phyloP scores from a whole-genome alignment of 2,888 invertebrate species.

The Villa cingulata region DNA sequence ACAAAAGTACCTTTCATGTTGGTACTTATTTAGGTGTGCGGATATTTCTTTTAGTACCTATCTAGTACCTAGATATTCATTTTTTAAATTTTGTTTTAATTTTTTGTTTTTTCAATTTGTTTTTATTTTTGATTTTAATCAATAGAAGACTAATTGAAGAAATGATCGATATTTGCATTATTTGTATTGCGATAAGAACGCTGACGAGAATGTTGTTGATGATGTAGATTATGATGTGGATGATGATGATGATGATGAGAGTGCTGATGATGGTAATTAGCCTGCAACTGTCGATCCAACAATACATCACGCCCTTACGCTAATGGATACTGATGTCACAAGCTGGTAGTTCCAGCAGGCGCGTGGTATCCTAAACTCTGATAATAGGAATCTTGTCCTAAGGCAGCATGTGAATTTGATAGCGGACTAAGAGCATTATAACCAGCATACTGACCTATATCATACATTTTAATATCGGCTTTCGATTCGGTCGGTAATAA shows the following conservation, averaged over 20 bases:
- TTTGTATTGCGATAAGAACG: constrained; percentile 5
- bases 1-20: no score
- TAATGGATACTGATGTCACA: constrained; percentile 80
- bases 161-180: background rate
- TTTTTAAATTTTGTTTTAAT: no score
- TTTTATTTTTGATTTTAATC: background rate
- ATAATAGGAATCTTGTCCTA: constrained; percentile 67
- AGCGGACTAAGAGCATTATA: constrained; percentile 49
- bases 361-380: constrained; percentile 66
- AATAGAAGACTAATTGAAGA: background rate
- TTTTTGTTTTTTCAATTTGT: no score
- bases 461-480: constrained; percentile 86
- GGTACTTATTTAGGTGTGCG: no score
- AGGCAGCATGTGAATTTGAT: constrained; percentile 46
- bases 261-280: background rate
- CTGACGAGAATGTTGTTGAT: constrained; percentile 2
- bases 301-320: constrained; percentile 48
- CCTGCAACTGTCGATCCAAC: background rate
- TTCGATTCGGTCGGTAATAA: constrained; percentile 79
- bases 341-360: constrained; percentile 60
- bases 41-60: no score
- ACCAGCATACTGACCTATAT: constrained; percentile 53
- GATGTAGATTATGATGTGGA: constrained; percentile 5
- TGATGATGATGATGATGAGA: constrained; percentile 5
- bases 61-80: no score